Evolutionary conservation across 1,140 invertebrate species (phyloP).

Genomic region (Cydia splendana): DNA sequence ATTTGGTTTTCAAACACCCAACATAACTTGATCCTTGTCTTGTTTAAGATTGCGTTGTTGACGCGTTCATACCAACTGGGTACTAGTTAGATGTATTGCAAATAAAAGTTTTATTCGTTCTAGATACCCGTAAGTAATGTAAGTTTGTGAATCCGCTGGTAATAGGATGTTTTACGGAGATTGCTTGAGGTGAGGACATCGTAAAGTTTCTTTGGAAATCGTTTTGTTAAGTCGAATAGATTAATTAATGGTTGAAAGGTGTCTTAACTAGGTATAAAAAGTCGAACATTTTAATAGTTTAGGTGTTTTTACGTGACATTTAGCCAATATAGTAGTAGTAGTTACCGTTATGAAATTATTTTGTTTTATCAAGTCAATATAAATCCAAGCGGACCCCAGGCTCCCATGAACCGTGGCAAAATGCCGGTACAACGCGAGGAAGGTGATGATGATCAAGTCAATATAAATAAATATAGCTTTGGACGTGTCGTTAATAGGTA

Average conservation of each 20-base stretch:
- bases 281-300: too few relatives aligned
- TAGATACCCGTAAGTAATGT: neutral
- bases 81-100: neutral
- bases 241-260: neutral
- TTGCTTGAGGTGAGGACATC: neutral
- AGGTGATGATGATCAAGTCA: too few relatives aligned
- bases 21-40: neutral
- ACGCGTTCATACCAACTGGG: neutral
- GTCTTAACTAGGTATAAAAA: too few relatives aligned
- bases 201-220: conserved; percentile 8
- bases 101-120: conserved; percentile 12
- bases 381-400: too few relatives aligned
- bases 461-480: too few relatives aligned
- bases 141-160: conserved; percentile 9
- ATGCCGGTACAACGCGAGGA: too few relatives aligned
- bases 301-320: too few relatives aligned
- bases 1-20: neutral
- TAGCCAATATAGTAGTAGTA: too few relatives aligned
- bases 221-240: neutral
- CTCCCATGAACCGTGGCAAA: too few relatives aligned
- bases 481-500: too few relatives aligned
- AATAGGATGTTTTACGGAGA: conserved; percentile 2
- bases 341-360: too few relatives aligned
- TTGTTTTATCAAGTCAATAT: too few relatives aligned
- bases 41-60: neutral